Evolutionary conservation across 2,888 invertebrate species (phyloP).

Genomic region (Euspilapteryx auroguttella): DNA sequence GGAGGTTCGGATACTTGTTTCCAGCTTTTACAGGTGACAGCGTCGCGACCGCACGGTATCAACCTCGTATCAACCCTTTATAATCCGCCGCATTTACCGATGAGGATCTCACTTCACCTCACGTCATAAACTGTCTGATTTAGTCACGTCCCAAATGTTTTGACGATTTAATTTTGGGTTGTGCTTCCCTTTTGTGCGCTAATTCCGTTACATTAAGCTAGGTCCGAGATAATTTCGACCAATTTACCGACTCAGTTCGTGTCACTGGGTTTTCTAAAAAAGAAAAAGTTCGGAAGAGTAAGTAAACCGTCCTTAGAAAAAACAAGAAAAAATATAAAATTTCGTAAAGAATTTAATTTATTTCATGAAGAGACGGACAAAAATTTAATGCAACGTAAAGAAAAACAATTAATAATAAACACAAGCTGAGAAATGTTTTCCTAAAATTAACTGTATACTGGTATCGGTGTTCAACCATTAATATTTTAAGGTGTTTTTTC

Average conservation of each 20-base stretch:
- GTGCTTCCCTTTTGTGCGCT: conserved; percentile 15
- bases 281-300: no score
- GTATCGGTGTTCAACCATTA: no score
- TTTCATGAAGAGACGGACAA: no score
- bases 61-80: conserved; percentile 55
- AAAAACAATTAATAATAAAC: conserved; percentile 7
- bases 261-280: no score
- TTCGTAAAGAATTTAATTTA: no score
- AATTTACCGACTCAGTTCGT: no score
- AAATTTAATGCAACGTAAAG: conserved; percentile 1
- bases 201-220: background rate
- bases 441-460: conserved; percentile 5
- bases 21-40: conserved; percentile 52
- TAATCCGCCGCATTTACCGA: conserved; percentile 55
- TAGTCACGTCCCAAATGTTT: conserved; percentile 45
- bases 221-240: background rate
- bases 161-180: conserved; percentile 44
- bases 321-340: no score
- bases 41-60: no score
- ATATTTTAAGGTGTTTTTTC: no score
- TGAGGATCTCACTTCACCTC: conserved; percentile 53
- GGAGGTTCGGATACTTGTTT: conserved; percentile 44
- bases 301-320: no score
- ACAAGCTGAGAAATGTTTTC: conserved; percentile 3
- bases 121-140: conserved; percentile 59